Conservation (phyloP, 2,797 vertebrate species). For the Catamblyrhynchus diadema region DNA sequence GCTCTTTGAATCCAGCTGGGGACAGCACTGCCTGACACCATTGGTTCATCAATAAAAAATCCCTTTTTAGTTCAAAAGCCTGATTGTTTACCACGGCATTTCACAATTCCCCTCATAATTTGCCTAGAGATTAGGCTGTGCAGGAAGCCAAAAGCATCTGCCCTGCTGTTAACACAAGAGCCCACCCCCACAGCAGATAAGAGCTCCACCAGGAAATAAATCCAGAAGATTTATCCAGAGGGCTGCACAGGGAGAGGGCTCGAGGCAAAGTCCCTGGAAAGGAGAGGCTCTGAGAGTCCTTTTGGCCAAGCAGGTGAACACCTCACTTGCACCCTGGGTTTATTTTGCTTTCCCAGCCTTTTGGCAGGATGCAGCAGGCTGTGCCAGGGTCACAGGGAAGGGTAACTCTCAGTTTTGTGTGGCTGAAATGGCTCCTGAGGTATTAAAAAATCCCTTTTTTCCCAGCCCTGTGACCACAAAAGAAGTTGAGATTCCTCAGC, state of each 20-base stretch:
- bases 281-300: not conserved
- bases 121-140: not conserved
- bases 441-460: not conserved
- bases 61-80: not conserved
- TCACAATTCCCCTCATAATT: not conserved
- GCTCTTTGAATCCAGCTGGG: not conserved
- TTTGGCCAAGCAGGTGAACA: not conserved
- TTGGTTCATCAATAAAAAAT: not conserved
- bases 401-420: not conserved
- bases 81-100: not conserved
- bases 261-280: too few species aligned
- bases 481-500: accelerated
- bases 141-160: conserved; percentile 19
- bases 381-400: not conserved
- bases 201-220: not conserved
- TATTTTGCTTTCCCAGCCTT: not conserved
- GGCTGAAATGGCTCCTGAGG: not conserved
- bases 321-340: not conserved
- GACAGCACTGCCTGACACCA: not conserved
- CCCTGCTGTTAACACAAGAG: not conserved
- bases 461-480: accelerated
- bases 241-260: accelerated
- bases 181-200: not conserved
- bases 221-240: not conserved
- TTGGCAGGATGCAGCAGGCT: not conserved